Conservation (phyloP, 2,113 vertebrate genomes). For the Hippocampus mohnikei region DNA sequence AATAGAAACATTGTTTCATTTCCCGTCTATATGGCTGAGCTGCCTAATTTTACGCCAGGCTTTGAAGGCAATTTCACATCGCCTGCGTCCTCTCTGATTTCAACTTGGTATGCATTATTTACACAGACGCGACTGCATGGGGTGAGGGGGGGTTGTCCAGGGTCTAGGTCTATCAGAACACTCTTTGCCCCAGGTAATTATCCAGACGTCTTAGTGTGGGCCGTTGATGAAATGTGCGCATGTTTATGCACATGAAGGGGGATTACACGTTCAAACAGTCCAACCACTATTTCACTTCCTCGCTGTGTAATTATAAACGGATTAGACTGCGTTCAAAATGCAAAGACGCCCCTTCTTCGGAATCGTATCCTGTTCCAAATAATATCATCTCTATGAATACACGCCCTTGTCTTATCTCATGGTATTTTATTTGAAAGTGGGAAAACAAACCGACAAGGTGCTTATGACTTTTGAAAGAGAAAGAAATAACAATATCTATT, state of each 20-base stretch:
- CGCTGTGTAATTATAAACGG: slow-evolving; percentile 70
- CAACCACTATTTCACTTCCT: slow-evolving; percentile 60
- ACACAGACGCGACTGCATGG: slow-evolving; percentile 31
- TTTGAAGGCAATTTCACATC: slow-evolving; percentile 78
- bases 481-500: slow-evolving; percentile 38
- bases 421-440: slow-evolving; percentile 39
- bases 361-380: slow-evolving; percentile 59
- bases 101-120: slow-evolving; percentile 78
- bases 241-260: slow-evolving; percentile 90
- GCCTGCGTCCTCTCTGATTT: slow-evolving; percentile 75
- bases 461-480: slow-evolving; percentile 27
- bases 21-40: slow-evolving; percentile 74
- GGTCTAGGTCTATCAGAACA: slow-evolving; percentile 45
- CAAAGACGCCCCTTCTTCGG: slow-evolving; percentile 57
- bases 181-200: slow-evolving; percentile 66
- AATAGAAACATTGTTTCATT: slow-evolving; percentile 83
- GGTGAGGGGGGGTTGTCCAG: slow-evolving; percentile 28
- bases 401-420: slow-evolving; percentile 40
- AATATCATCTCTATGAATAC: slow-evolving; percentile 45
- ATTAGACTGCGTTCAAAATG: slow-evolving; percentile 67
- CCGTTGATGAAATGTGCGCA: slow-evolving; percentile 79
- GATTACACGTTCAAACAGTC: slow-evolving; percentile 70
- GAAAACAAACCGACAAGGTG: slow-evolving; percentile 21
- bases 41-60: slow-evolving; percentile 85
- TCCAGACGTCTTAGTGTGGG: slow-evolving; percentile 57